Evolutionary conservation across 2,797 vertebrate genomes (phyloP).

Genomic region (Betta splendens): DNA sequence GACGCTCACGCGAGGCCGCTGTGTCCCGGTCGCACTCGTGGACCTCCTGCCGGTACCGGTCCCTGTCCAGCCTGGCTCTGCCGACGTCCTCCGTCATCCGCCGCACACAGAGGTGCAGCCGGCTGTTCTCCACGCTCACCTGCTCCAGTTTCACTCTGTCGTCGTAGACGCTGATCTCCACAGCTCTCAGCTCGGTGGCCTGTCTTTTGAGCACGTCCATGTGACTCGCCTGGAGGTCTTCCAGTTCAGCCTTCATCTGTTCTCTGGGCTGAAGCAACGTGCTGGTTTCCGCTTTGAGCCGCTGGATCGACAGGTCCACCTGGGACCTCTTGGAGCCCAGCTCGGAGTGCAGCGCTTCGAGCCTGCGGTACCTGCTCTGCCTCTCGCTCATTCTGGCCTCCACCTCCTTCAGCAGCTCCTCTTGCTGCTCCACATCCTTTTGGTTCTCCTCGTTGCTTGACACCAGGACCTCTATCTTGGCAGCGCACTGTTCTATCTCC

Average conservation of each 20-base stretch:
- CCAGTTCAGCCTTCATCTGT: constrained; percentile 51
- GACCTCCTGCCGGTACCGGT: constrained; percentile 32
- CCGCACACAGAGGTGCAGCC: constrained; percentile 59
- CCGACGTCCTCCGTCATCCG: constrained; percentile 58
- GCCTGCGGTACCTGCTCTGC: constrained; percentile 18
- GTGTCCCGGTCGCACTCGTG: constrained; percentile 24
- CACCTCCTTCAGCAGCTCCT: constrained; percentile 49
- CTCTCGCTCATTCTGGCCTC: constrained; percentile 51
- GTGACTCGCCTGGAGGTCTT: constrained; percentile 17
- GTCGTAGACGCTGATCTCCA: constrained; percentile 67
- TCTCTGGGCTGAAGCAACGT: constrained; percentile 60
- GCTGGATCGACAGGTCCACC: constrained; percentile 45
- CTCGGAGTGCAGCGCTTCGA: constrained; percentile 21
- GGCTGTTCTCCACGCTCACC: constrained; percentile 74
- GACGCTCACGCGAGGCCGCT: constrained; percentile 16
- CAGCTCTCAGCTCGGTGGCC: constrained; percentile 47
- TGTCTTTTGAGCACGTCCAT: constrained; percentile 34
- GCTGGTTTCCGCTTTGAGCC: constrained; percentile 36
- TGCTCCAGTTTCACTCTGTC: constrained; percentile 58
- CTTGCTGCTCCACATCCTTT: constrained; percentile 49
- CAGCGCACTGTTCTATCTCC: constrained; percentile 31
- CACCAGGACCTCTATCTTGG: constrained; percentile 33
- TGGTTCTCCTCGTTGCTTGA: constrained; percentile 50
- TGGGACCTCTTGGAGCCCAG: constrained; percentile 32
- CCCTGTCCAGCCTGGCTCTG: constrained; percentile 31